These are phyloP conservation scores for Aplysina aerophoba DNA, from an alignment of 37 sponge, comb jelly and placozoan genomes.

Conservation along the genomic window DNA sequence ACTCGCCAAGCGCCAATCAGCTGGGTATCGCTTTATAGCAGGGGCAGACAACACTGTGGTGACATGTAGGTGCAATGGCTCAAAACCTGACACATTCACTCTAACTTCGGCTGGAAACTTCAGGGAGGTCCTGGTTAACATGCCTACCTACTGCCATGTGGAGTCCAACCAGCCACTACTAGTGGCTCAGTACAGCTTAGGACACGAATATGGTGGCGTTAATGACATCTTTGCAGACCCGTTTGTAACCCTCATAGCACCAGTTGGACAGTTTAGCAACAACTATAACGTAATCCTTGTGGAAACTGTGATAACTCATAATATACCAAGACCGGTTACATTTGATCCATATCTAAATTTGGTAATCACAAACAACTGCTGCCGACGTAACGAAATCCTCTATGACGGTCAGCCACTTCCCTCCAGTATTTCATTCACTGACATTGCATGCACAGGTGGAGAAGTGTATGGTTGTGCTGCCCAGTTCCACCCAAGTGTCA, in stretches of 20 bases:
- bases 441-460: neutral
- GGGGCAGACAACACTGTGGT: conserved; percentile 35
- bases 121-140: conserved; percentile 5
- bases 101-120: conserved; percentile 27
- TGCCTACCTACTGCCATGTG: conserved; percentile 31
- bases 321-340: neutral
- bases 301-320: neutral
- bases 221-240: conserved; percentile 59
- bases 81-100: neutral
- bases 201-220: neutral
- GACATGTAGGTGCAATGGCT: conserved; percentile 27
- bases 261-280: conserved; percentile 71
- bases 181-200: conserved; percentile 43
- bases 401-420: neutral
- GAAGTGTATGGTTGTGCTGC: conserved; percentile 11
- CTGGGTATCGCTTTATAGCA: conserved; percentile 44
- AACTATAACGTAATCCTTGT: conserved; percentile 32
- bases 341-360: neutral
- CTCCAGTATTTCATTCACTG: neutral
- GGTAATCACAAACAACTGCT: neutral
- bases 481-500: conserved; percentile 9
- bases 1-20: conserved; percentile 19
- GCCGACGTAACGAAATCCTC: neutral
- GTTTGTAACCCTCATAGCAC: conserved; percentile 65
- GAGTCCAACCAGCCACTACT: conserved; percentile 49